Base-by-base conservation (phyloP, 2,888 invertebrate genomes). In the Patella pellucida region DNA sequence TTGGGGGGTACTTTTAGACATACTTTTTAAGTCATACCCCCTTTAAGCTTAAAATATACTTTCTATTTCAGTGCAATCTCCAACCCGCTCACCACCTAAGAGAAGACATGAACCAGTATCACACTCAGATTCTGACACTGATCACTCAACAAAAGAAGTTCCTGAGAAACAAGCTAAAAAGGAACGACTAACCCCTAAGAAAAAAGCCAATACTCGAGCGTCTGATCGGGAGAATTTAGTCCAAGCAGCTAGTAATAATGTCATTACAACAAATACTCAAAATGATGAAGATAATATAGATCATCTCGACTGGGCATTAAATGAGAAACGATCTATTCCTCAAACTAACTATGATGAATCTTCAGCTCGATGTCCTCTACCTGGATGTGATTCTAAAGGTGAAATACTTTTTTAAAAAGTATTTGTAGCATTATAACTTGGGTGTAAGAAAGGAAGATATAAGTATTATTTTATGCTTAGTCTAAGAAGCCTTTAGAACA, bases 351-450 rank as follows among this genome's bases (percentile, higher is more conserved):
- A 88, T 78, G 86, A 88, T 81, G 87, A 88, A 76, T 83, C 85
- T 52, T 83, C 85, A 76, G 83, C 85, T 7, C 85, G 86, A 72
- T 88, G 97, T 90, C 97, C 97, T 0, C 93, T 97, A 14, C 94
- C 96, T 73, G 95, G 93, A 9, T 98, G 95, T 74, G 96, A 97
- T 89, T 97, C 97, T 1, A 92, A 93, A 2, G 97, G 90, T 90
- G 76, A 52, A 41, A 41, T 41, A 41, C 41, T 41, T 41, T 41
- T 41, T 1, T 9, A 41, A 41, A 41, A 41, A 41, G 9, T 41
- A 1, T 41, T 5, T 41, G 3, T 41, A 3, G 41, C 4, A 41
- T 41, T 41, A 9, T 41, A 41, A 41, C 9, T 7, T 41, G 4
- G 41, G 41, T 3, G 9, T 41, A 7, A 7, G 41, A 41, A 41